These are phyloP conservation scores for Cydia splendana DNA, from an alignment of 1,140 invertebrate species.

Conservation along the genomic window DNA sequence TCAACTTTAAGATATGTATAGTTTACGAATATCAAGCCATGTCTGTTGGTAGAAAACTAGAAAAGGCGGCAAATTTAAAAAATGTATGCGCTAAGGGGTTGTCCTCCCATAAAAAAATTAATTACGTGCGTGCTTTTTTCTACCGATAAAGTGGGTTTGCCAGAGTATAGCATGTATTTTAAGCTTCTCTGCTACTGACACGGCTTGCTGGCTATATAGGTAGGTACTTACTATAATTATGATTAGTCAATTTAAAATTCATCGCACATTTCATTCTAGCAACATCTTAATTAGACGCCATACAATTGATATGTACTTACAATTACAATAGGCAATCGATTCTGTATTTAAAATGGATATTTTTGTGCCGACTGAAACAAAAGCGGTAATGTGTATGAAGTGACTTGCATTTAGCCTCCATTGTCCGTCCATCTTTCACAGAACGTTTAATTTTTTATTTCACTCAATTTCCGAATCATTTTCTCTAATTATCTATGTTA, in stretches of 20 bases:
- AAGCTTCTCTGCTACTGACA: background rate
- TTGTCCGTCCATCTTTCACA: constrained; percentile 62
- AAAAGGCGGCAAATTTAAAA: no score
- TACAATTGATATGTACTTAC: constrained; percentile 54
- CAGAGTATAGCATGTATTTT: no score
- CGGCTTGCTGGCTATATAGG: background rate
- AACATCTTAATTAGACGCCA: constrained; percentile 43
- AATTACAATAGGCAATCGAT: constrained; percentile 62
- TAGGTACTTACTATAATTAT: background rate
- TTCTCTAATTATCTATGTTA: constrained; percentile 63
- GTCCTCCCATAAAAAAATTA: no score
- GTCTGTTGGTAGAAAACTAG: no score
- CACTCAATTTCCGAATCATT: constrained; percentile 58
- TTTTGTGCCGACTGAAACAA: constrained; percentile 75
- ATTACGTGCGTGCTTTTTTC: no score
- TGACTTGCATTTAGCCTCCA: constrained; percentile 68
- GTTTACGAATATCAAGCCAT: no score
- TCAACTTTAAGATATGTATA: no score
- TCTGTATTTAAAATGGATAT: constrained; percentile 67
- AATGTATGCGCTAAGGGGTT: no score
- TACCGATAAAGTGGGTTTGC: no score
- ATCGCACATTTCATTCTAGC: constrained; percentile 31
- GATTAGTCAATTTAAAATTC: constrained; percentile 34
- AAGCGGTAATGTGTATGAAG: constrained; percentile 73
- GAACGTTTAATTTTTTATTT: constrained; percentile 61